Base-by-base conservation (phyloP, 2,888 invertebrate species). In the Eumacrocentrus americanus region DNA sequence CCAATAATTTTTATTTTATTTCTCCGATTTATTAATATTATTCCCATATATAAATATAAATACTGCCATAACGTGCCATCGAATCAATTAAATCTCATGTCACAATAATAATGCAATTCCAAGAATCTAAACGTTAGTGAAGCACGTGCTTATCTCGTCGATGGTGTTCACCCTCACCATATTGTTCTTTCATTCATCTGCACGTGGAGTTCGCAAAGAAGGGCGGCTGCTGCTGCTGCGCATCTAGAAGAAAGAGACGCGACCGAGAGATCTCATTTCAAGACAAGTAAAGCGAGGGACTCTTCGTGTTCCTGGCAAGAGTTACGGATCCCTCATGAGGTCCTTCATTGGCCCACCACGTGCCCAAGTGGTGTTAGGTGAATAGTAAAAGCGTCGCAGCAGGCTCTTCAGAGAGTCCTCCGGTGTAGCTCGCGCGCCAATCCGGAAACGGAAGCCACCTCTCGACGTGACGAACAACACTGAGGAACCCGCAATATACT, bases 361-460 rank as follows among this genome's bases (percentile, higher is more conserved):
- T 79, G 79, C 76, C 76, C 68, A 79, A 79, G 79, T 79, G 72
- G 67, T 69, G 62, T 69, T 63, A 60, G 64, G 67, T n/a, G 55
- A 29, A 52, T 40, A 46, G 14, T 58, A 71, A 64, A 69, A 61
- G 64, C 71, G 68, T 73, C 70, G 72, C 74, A 73, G 71, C 67
- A 70, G 64, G 50, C 63, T 47, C 51, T 54, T 44, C 57, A 66
- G 57, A 63, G 55, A 40, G 67, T 70, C 70, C 72, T 70, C 68
- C 40, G 47, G 44, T 60, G 35, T 34, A 56, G 68, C 67, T 71
- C 73, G 70, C 72, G 71, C 72, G 71, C 71, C 76, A 74, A 77
- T 77, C 76, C 79, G 80, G 79, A 80, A 79, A 69, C 78, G 79
- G 79, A 79, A 78, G 74, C 69, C 63, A 68, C 70, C 72, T 70